phyloP scores from a whole-genome alignment of 1,140 invertebrate genomes.

The Glossosoma conforme region DNA sequence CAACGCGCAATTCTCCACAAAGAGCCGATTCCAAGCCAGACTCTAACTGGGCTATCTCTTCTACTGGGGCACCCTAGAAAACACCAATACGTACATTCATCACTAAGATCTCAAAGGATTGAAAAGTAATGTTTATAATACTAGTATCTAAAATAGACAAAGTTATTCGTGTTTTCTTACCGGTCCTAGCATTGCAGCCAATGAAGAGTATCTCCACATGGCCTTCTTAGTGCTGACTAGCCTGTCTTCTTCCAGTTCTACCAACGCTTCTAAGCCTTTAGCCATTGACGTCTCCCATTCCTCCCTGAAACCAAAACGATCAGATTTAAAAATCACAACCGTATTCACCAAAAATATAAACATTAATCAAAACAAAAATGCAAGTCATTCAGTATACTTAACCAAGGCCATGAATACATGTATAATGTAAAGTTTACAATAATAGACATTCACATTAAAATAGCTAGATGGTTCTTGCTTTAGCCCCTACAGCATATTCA shows the following conservation, averaged over 20 bases:
- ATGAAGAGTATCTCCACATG: constrained; percentile 14
- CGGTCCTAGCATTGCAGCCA: constrained; percentile 20
- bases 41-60: constrained; percentile 20
- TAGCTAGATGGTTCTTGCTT: no score
- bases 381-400: no score
- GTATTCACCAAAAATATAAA: no score
- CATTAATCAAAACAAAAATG: no score
- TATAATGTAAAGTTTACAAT: neutral
- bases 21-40: constrained; percentile 15
- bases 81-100: neutral
- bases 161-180: constrained; percentile 19
- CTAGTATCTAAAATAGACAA: neutral
- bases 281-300: constrained; percentile 89
- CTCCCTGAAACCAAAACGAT: constrained; percentile 49
- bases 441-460: neutral
- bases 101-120: no score
- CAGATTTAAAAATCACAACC: constrained; percentile 1
- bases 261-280: constrained; percentile 71
- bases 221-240: constrained; percentile 67
- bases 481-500: no score
- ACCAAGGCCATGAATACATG: no score
- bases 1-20: constrained; percentile 59
- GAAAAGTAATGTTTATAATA: neutral
- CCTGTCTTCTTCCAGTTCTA: constrained; percentile 85
- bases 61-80: constrained; percentile 13